Conservation (phyloP, 2,113 vertebrate species). For the Pollimyrus isidori region DNA sequence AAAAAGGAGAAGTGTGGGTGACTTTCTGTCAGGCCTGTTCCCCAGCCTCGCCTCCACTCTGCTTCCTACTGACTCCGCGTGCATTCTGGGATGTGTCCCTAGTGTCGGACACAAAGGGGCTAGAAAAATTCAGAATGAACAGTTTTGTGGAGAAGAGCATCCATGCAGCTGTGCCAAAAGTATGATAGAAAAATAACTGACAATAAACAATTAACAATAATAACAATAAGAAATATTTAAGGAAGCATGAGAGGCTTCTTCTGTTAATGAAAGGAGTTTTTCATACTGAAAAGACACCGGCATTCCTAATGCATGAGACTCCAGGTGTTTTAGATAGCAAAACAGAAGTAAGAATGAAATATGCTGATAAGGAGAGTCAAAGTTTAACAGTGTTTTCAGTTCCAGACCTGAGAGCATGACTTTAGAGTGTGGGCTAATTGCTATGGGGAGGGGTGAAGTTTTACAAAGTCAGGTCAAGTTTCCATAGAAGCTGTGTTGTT, state of each 20-base stretch:
- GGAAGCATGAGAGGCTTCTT: neutral
- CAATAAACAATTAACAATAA: neutral
- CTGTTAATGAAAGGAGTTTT: neutral
- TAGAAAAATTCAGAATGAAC: neutral
- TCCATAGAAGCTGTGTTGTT: neutral
- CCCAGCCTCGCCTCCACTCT: neutral
- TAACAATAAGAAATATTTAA: neutral
- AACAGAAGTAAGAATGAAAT: slow-evolving; percentile 15
- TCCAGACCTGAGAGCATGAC: neutral
- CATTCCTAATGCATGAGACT: slow-evolving; percentile 11
- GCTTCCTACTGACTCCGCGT: neutral
- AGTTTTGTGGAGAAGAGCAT: neutral
- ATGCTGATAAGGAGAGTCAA: slow-evolving; percentile 23
- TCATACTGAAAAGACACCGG: neutral
- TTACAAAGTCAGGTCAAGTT: neutral
- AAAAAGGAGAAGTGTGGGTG: neutral
- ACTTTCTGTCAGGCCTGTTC: neutral
- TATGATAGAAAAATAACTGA: neutral
- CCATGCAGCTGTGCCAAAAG: neutral
- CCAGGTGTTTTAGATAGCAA: slow-evolving; percentile 27
- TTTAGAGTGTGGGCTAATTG: neutral
- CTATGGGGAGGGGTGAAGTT: neutral
- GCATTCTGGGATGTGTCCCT: neutral
- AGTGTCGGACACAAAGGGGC: neutral
- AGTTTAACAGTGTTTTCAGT: slow-evolving; percentile 9